Base-by-base conservation (phyloP, 2,797 vertebrate genomes). In the Falco cherrug region DNA sequence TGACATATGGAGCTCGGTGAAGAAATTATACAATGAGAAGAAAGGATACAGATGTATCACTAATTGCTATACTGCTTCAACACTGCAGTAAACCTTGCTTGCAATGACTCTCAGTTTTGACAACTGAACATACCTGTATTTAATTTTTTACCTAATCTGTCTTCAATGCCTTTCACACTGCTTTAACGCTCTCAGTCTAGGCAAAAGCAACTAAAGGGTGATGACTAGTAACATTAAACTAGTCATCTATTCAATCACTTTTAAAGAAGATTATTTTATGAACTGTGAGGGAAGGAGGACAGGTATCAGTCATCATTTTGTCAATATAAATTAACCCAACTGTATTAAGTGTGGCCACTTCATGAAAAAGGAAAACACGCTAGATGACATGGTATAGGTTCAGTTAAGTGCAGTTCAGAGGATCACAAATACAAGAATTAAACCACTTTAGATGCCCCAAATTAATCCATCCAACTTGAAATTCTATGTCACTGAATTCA, bases 391-490 rank as follows among this genome's bases (percentile, higher is more conserved):
- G 6, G 22, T 15, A 41, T 1, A 48, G 8, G 5, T 8, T 29
- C 54, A 56, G 39, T 20, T 57, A 70, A 80, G 2, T 16, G 26
- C 5, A 60, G 20, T 16, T 77, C 22, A 56, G n/a, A 73, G 28
- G 8, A 64, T 47, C 17, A 37, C 15, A 90, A 92, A 47, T 4
- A 48, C 4, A 56, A 41, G 4, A 69, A 83, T n/a, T 59, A 83
- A 89, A 70, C 1, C 0, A 7, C 7, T 76, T 67, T 35, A 41
- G 10, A 37, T 10, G 19, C 0, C 5, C 11, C 13, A 53, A 56
- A 92, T 48, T 11, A 1, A 63, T 45, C 54, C 3, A 24, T 11
- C 7, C 53, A 28, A 60, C 22, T 26, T 77, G 13, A 80, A 84
- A 87, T 41, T 43, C 79, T 47, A 1, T 7, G 6, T 53, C 70